Conservation (phyloP, 2,113 vertebrate genomes). For the Phalacrocorax brasilianus region DNA sequence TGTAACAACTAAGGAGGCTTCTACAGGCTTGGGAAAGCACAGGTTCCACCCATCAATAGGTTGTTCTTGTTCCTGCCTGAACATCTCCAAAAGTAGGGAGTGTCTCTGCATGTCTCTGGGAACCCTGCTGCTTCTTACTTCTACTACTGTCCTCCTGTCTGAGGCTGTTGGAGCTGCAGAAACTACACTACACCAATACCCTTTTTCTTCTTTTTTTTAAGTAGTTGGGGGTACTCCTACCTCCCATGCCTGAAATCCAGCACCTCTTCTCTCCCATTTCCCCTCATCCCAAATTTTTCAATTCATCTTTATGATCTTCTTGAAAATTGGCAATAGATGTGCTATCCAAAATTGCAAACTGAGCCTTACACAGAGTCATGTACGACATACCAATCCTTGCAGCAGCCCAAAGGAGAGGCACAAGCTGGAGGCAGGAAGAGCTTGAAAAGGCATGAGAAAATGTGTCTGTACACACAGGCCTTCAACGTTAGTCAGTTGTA, state of each 20-base stretch:
- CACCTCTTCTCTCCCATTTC: not conserved
- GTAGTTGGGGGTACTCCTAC: not conserved
- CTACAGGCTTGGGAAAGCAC: not conserved
- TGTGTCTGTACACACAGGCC: not conserved
- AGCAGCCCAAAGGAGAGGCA: not conserved
- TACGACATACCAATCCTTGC: not conserved
- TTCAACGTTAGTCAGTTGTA: not conserved
- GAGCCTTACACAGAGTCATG: not conserved
- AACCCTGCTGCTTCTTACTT: not conserved
- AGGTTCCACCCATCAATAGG: not conserved
- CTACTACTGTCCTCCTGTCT: fast-evolving
- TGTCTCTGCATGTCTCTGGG: not conserved
- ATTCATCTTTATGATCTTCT: not conserved
- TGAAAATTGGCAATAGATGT: not conserved
- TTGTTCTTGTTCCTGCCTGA: not conserved
- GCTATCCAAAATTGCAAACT: not conserved
- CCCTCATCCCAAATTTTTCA: not conserved
- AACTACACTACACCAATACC: not conserved
- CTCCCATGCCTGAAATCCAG: not conserved
- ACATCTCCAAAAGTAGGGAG: not conserved
- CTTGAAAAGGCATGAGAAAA: not conserved
- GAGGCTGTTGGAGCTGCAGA: not conserved
- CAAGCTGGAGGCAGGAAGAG: not conserved
- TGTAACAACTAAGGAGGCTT: not conserved
- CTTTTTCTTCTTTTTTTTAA: not conserved